phyloP scores from a whole-genome alignment of 64 coral and sea anemone genomes.

The Anthopleura sola region DNA sequence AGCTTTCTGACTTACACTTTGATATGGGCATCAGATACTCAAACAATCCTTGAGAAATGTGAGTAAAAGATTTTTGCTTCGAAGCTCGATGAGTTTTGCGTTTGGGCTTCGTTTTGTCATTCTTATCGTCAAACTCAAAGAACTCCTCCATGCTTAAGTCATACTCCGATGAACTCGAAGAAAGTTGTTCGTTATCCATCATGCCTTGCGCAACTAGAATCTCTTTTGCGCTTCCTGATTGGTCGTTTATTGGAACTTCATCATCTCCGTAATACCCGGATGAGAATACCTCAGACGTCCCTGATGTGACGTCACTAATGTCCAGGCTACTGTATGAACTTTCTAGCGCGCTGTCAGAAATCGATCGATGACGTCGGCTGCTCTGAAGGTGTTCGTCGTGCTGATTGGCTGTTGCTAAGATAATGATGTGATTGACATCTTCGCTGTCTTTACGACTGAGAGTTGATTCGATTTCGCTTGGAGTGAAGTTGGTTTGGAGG shows the following conservation, averaged over 20 bases:
- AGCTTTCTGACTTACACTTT: background rate
- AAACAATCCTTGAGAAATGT: background rate
- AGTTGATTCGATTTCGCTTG: background rate
- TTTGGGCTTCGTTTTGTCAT: background rate
- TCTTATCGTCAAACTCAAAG: slow-evolving; percentile 1
- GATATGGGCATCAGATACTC: slow-evolving; percentile 16
- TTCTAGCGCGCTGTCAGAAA: slow-evolving; percentile 1
- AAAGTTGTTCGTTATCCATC: background rate
- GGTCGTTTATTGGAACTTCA: slow-evolving; percentile 8
- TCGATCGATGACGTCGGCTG: background rate
- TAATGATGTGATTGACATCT: slow-evolving; percentile 19
- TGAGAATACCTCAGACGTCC: background rate
- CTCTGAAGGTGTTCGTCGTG: background rate
- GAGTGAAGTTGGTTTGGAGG: slow-evolving; percentile 12
- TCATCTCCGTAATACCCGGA: slow-evolving; percentile 24
- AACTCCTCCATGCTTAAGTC: slow-evolving; percentile 5
- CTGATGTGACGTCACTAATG: slow-evolving; percentile 5
- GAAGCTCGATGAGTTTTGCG: background rate
- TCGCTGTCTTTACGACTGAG: slow-evolving; percentile 10
- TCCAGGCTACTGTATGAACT: background rate
- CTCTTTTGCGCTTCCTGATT: background rate
- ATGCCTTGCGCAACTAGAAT: background rate
- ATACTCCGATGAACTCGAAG: background rate
- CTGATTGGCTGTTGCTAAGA: slow-evolving; percentile 18
- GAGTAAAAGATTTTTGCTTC: background rate